Base-by-base conservation (phyloP, 2,113 vertebrate species). In the Callaeas wilsoni region DNA sequence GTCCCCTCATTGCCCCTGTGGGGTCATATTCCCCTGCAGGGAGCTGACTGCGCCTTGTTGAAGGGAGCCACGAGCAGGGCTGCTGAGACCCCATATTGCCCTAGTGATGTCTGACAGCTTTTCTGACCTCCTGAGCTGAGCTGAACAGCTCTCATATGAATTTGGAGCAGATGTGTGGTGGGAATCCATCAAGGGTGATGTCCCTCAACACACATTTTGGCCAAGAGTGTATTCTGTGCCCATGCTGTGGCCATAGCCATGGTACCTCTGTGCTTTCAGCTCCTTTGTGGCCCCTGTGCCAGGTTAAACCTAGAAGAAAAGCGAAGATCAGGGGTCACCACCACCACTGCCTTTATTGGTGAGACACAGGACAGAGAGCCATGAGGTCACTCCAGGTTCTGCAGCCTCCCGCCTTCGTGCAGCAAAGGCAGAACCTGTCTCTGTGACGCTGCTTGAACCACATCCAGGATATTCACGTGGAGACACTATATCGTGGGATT, bases 141-240 rank as follows among this genome's bases (percentile, higher is more conserved):
- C 44, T 60, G 39, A 9, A 57, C 32, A 44, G 22, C 22, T 35
- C 41, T 53, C 27, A 27, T 0, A 0, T 47, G 53, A 13, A 4
- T 77, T 73, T 47, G 9, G 35, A 42, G 57, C 33, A 67, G 33
- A 22, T 26, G 5, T 4, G 2, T 63, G 17, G 16, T 59, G 53
- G 22, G 33, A 90, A 42, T 64, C 25, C 57, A 37, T 25, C 30
- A 44, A 35, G 23, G 11, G 6, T 46, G 10, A 25, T 18, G 6
- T 39, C 6, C 12, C 7, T 41, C 18, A 56, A 32, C 0, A 4
- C 8, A 39, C 4, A 9, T 55, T 42, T 84, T 55, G 50, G 47
- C 46, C 53, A 79, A 29, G 16, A n/a, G 7, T 37, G 29, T 63
- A 7, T 71, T 75, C 73, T 39, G 13, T 57, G 26, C 17, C 46